phyloP scores from a whole-genome alignment of 64 coral and sea anemone genomes.

The Pachyseris speciosa region DNA sequence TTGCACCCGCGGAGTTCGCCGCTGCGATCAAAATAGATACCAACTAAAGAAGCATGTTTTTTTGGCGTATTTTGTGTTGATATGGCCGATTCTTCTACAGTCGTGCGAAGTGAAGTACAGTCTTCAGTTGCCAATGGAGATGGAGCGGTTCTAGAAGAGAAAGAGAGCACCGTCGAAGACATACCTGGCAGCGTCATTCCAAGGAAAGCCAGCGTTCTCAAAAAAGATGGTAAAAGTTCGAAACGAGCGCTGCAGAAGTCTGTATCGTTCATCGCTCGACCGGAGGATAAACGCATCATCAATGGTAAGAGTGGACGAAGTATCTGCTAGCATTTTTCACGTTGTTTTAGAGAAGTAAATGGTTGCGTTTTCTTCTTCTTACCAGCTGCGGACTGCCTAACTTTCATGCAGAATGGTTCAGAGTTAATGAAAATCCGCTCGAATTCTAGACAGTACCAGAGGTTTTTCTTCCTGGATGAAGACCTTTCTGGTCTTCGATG shows the following conservation, averaged over 20 bases:
- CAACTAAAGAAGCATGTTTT: constrained; percentile 34
- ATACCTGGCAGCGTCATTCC: constrained; percentile 7
- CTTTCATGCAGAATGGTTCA: constrained; percentile 96
- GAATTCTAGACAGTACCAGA: constrained; percentile 90
- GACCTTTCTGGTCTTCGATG: constrained; percentile 83
- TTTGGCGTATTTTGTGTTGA: neutral
- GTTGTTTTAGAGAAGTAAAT: constrained; percentile 40
- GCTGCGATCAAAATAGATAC: constrained; percentile 43
- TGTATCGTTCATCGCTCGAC: constrained; percentile 69
- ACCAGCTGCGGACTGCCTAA: constrained; percentile 91
- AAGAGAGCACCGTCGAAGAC: constrained; percentile 13
- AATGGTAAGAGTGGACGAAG: constrained; percentile 46
- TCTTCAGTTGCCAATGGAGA: constrained; percentile 53
- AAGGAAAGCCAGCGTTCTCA: constrained; percentile 66
- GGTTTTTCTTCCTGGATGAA: constrained; percentile 93
- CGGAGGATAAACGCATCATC: constrained; percentile 76
- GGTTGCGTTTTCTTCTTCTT: constrained; percentile 60
- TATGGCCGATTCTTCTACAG: constrained; percentile 65
- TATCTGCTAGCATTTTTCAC: constrained; percentile 21
- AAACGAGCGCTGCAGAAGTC: constrained; percentile 70
- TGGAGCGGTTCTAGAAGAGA: constrained; percentile 12
- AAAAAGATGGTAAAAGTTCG: constrained; percentile 62
- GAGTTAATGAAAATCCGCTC: constrained; percentile 99
- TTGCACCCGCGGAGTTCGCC: neutral
- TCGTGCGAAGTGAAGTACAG: constrained; percentile 23